Percentiles rank a stretch among this genome's conserved stretches.
Conservation (phyloP, 2,888 invertebrate species). For the Clusia tigrina region DNA sequence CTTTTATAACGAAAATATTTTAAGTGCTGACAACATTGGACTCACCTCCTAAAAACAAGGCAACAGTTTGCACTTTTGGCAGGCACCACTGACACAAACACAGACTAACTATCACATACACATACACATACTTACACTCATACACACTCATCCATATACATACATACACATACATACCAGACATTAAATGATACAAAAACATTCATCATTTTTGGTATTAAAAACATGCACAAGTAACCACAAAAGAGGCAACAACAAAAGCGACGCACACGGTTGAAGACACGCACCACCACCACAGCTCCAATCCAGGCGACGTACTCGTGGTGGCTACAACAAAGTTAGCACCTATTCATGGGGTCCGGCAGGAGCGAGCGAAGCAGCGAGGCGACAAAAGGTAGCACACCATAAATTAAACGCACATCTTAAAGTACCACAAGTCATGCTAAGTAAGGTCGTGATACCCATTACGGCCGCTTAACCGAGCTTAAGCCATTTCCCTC, state of each 20-base stretch:
- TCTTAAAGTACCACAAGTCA: conserved; percentile 25
- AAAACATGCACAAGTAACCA: not conserved
- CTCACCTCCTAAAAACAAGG: too few species aligned
- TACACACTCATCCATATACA: too few species aligned
- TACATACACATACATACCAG: too few species aligned
- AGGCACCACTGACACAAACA: too few species aligned
- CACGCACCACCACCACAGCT: not conserved
- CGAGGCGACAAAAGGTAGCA: conserved; percentile 24
- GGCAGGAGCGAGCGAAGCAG: not conserved
- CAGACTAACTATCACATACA: too few species aligned
- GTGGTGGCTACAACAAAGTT: not conserved
- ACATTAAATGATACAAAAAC: not conserved
- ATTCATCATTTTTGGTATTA: not conserved
- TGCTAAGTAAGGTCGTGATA: conserved; percentile 12
- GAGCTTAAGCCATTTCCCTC: not conserved
- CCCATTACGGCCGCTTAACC: conserved; percentile 3
- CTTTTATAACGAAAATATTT: too few species aligned
- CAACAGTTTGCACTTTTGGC: too few species aligned
- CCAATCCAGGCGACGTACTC: not conserved
- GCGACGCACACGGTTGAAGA: not conserved
- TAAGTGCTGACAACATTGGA: too few species aligned
- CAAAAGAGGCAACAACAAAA: not conserved
- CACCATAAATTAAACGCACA: conserved; percentile 28
- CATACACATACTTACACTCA: too few species aligned
- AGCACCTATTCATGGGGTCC: not conserved